Evolutionary conservation across 2,113 vertebrate species (phyloP), one percentile per base, ranked within the genome.

Genomic region (Brachyhypopomus gauderio): DNA sequence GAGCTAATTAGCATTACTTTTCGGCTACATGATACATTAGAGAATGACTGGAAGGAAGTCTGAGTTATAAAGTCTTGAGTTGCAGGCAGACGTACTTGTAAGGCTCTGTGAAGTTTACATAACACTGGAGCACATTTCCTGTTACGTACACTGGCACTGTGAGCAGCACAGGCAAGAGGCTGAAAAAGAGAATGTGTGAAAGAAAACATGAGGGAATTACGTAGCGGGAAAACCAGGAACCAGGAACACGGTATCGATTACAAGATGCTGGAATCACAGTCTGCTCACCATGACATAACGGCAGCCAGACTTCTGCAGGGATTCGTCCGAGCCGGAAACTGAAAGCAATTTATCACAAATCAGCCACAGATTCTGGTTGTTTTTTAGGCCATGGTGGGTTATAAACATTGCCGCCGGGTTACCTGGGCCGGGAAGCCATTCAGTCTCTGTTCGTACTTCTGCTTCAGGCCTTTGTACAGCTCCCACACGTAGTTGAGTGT

Each of bases 401-500:
- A 62, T 34, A 2, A 16, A 36, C 16, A 74, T 36, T 3, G 27
- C 5, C 19, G 12, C 0, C 34, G n/a, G 70, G 87, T 90, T 90
- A 96, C 95, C 94, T 92, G 87, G 0, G 85, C 82, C 4, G 92
- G 82, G 59, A 85, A 86, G 62, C 89, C 92, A 41, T 88, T 87
- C 3, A 88, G 79, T 80, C 86, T 90, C 77, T 87, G 84, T 78
- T 74, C 4, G 80, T 89, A 90, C 82, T 93, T 95, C 85, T 88
- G 82, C 73, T 89, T 94, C 48, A 96, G 86, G n/a, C 92, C 92
- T 27, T 45, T 87, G 88, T 94, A 95, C 0, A 96, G 92, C 67
- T 94, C 94, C 94, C 95, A 95, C 67, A 94, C 91, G 52, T 96
- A 97, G 93, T 95, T 95, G 84, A 95, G 83, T 0, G 95, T 97